Conservation (phyloP, 1,140 invertebrate species). For the Oscheius sp. region DNA sequence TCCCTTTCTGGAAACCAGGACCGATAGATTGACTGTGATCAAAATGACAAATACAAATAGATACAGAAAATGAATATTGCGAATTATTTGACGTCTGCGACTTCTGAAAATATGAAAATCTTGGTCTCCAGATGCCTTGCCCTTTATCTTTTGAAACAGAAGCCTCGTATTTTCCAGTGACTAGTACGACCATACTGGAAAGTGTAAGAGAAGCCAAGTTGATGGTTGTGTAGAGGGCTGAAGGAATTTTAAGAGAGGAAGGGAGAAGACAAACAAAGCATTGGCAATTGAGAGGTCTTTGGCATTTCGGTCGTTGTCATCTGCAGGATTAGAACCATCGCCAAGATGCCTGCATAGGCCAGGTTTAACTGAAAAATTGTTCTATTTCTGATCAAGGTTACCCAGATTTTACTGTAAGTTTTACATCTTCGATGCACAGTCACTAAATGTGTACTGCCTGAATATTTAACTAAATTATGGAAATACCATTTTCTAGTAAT, state of each 20-base stretch:
- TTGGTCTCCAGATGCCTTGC: background rate
- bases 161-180: conserved; percentile 2
- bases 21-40: background rate
- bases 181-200: background rate
- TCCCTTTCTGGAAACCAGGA: background rate
- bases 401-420: too few species aligned
- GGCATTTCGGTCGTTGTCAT: conserved; percentile 3
- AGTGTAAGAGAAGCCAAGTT: background rate
- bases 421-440: too few species aligned
- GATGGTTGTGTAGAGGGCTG: conserved; percentile 1
- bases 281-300: background rate
- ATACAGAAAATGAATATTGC: background rate
- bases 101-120: conserved; percentile 8
- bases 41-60: background rate
- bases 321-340: conserved; percentile 7
- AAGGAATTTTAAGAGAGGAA: too few species aligned
- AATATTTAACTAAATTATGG: too few species aligned
- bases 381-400: too few species aligned
- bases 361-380: conserved; percentile 2
- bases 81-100: background rate
- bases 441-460: too few species aligned
- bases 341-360: conserved; percentile 3
- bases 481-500: too few species aligned
- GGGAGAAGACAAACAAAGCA: background rate
- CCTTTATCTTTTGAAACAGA: background rate